Evolutionary conservation across 2,113 vertebrate genomes (phyloP).

Genomic region (Neolamprologus tretocephalus): DNA sequence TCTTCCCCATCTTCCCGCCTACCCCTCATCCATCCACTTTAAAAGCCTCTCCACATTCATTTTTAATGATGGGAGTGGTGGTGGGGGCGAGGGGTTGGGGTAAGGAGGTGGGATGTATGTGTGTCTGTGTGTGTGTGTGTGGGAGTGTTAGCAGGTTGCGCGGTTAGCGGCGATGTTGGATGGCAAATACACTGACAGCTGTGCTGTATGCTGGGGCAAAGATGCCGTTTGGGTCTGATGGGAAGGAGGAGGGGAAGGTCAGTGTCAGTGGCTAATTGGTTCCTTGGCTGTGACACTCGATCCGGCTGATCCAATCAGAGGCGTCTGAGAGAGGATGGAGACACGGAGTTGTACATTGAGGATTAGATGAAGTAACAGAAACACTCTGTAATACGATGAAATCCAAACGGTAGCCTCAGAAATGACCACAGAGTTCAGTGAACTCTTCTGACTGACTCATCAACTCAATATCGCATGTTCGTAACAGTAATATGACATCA

Average conservation of each 20-base stretch:
- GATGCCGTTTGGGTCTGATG: conserved; percentile 75
- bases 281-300: conserved; percentile 70
- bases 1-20: conserved; percentile 56
- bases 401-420: neutral
- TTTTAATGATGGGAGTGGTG: conserved; percentile 81
- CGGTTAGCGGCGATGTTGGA: conserved; percentile 82
- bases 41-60: conserved; percentile 88
- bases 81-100: neutral
- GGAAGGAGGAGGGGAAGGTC: conserved; percentile 76
- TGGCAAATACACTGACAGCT: conserved; percentile 90
- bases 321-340: conserved; percentile 56
- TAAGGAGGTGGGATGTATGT: neutral
- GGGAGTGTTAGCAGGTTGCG: conserved; percentile 23
- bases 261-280: conserved; percentile 82
- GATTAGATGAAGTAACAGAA: neutral
- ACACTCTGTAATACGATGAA: neutral
- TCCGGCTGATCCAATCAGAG: conserved; percentile 69
- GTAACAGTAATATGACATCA: neutral
- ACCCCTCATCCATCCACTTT: conserved; percentile 52
- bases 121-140: neutral
- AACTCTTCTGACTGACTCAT: neutral
- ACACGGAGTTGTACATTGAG: neutral
- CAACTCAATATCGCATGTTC: neutral
- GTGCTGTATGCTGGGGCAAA: conserved; percentile 81
- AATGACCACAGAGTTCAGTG: neutral